Base-by-base conservation (phyloP, 2,113 vertebrate species). In the Trichechus manatus region DNA sequence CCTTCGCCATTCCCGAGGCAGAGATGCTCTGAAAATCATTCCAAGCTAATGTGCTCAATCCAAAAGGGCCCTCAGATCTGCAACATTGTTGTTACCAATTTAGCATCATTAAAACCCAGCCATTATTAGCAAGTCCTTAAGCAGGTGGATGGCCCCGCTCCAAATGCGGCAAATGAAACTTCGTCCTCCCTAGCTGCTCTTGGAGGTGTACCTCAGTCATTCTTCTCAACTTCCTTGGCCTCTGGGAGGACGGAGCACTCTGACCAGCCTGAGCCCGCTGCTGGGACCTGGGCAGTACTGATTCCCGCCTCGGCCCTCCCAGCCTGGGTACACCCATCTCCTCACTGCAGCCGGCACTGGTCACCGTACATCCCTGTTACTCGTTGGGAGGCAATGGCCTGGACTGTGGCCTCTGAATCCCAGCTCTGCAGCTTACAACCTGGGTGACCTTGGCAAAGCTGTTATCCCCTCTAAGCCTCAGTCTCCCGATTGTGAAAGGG, bases 281-380 rank as follows among this genome's bases (percentile, higher is more conserved):
- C 61, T 19, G 33, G 63, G 39, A 36, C 36, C 63, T 83, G 42
- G 75, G 22, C 0, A 0, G 31, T 4, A 0, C 17, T 19, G 3
- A 11, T 25, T 10, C 7, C 36, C 22, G 3, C 27, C 36, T 42
- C 1, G 2, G 4, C 14, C 53, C 68, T 10, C 68, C 31, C 6
- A 29, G 61, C 50, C 23, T 0, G 22, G 66, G 61, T 14, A 2
- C 25, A 9, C 3, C 5, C 44, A 56, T 19, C 44, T 86, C 75
- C 59, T 36, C 42, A 33, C 33, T 1, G 25, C 5, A 50, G 20
- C 5, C 0, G 0, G 11, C 7, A 6, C 9, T 0, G 0, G 50
- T 42, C 2, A 39, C 42, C 0, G 0, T 0, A 9, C 2, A 9
- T 22, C 27, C n/a, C 39, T 75, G 29, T 13, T 17, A 14, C 42